Conservation (phyloP, 2,888 invertebrate genomes). For the Morpho deidamia region DNA sequence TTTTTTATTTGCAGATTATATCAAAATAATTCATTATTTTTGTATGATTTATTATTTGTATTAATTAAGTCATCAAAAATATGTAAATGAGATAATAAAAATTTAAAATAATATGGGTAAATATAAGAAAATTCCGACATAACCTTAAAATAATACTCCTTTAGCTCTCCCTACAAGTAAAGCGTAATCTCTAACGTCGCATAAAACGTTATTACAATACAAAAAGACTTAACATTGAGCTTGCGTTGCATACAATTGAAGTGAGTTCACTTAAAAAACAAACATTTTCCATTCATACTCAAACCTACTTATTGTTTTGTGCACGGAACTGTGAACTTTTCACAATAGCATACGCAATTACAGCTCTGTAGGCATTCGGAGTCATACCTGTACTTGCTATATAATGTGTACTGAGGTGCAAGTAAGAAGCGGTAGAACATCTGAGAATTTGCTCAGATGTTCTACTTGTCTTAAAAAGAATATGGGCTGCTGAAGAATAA, state of each 20-base stretch:
- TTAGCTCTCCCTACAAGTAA: background rate
- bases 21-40: too few relatives aligned
- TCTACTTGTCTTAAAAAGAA: too few relatives aligned
- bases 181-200: background rate
- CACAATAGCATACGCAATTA: slow-evolving; percentile 31
- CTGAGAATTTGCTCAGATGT: too few relatives aligned
- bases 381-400: slow-evolving; percentile 22
- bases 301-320: slow-evolving; percentile 23
- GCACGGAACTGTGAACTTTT: slow-evolving; percentile 17
- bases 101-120: too few relatives aligned
- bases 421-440: background rate
- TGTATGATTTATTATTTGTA: too few relatives aligned
- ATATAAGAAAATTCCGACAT: too few relatives aligned
- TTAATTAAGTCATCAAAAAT: too few relatives aligned
- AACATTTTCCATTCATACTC: slow-evolving; percentile 15
- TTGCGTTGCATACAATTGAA: slow-evolving; percentile 4
- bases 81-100: too few relatives aligned
- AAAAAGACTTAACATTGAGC: slow-evolving; percentile 1
- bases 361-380: slow-evolving; percentile 21
- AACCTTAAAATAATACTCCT: too few relatives aligned
- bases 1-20: too few relatives aligned
- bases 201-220: slow-evolving; percentile 1
- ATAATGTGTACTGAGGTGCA: slow-evolving; percentile 20
- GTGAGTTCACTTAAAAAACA: slow-evolving; percentile 4
- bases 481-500: too few relatives aligned